These are phyloP conservation scores for Cydia splendana DNA, from an alignment of 1,140 invertebrate genomes.

Conservation along the genomic window DNA sequence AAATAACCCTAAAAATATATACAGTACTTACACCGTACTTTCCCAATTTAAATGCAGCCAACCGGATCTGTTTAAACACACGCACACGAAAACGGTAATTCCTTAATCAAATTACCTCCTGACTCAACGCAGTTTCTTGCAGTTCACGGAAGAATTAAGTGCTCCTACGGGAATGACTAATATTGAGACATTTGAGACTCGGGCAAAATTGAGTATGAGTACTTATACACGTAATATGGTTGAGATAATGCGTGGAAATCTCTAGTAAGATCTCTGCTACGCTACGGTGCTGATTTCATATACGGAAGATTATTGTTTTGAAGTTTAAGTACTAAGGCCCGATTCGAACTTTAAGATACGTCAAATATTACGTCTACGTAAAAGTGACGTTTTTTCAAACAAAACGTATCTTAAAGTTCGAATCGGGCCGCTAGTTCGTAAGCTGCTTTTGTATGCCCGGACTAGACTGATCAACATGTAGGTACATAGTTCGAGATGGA, in stretches of 20 bases:
- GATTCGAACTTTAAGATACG: too few species aligned
- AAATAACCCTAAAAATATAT: too few species aligned
- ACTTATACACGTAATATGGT: slow-evolving; percentile 13
- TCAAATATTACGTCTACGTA: too few species aligned
- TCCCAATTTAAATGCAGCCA: not conserved
- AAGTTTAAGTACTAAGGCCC: too few species aligned
- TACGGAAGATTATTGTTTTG: slow-evolving; percentile 13
- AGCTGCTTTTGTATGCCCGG: too few species aligned
- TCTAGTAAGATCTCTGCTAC: not conserved
- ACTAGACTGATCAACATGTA: too few species aligned
- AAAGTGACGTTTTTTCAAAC: too few species aligned
- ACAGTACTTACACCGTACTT: not conserved
- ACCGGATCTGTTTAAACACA: slow-evolving; percentile 6
- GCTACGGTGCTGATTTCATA: not conserved
- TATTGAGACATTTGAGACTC: slow-evolving; percentile 44
- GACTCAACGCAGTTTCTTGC: slow-evolving; percentile 54
- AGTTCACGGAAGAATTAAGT: slow-evolving; percentile 58
- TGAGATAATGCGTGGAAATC: slow-evolving; percentile 30
- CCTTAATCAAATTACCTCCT: slow-evolving; percentile 62
- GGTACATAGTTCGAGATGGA: too few species aligned
- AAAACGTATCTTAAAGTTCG: too few species aligned
- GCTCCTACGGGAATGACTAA: slow-evolving; percentile 28
- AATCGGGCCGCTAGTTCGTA: too few species aligned
- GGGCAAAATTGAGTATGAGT: slow-evolving; percentile 39
- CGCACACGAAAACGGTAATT: slow-evolving; percentile 34